These are phyloP conservation scores for Rhynchophorus ferrugineus DNA, from an alignment of 1,140 invertebrate species.

Conservation along the genomic window DNA sequence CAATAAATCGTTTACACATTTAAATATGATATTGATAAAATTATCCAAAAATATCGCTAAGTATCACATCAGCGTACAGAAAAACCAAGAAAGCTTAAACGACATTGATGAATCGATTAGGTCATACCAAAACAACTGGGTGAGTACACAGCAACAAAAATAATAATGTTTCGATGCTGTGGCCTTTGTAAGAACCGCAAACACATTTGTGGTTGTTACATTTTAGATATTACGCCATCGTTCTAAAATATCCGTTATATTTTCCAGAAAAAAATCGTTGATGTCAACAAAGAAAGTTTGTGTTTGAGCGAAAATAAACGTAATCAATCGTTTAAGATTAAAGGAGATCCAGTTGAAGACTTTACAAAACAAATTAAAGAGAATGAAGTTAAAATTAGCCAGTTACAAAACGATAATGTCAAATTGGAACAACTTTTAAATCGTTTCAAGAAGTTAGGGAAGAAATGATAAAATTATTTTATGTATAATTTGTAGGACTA, in stretches of 20 bases:
- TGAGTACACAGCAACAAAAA: constrained; percentile 6
- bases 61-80: constrained; percentile 2
- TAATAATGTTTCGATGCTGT: too few species aligned
- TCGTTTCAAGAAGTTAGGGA: constrained; percentile 20
- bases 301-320: neutral
- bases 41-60: constrained; percentile 11
- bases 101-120: neutral
- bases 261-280: constrained; percentile 2
- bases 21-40: constrained; percentile 10
- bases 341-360: constrained; percentile 29
- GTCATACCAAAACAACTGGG: constrained; percentile 6
- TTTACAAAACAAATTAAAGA: constrained; percentile 27
- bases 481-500: neutral
- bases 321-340: constrained; percentile 7
- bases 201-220: too few species aligned
- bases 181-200: neutral
- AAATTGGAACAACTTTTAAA: constrained; percentile 15
- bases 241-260: too few species aligned
- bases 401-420: constrained; percentile 24
- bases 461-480: neutral
- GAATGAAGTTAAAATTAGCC: constrained; percentile 27
- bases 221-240: too few species aligned
- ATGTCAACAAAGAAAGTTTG: neutral
- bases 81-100: neutral
- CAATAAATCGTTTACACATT: too few species aligned